These are phyloP conservation scores for Lophura nycthemera DNA, from an alignment of 2,113 vertebrate genomes.

Conservation along the genomic window DNA sequence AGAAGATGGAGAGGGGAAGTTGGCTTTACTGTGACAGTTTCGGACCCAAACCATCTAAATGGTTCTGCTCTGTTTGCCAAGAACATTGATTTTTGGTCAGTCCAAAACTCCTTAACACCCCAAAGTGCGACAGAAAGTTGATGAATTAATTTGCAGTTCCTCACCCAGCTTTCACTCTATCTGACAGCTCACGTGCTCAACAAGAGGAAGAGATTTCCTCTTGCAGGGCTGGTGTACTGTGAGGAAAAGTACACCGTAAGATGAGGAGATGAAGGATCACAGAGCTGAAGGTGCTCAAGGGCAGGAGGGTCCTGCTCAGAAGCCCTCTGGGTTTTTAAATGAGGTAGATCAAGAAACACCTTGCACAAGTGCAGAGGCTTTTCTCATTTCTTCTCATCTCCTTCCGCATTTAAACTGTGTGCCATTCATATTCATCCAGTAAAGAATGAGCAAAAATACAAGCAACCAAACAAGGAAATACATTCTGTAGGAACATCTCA, in stretches of 20 bases:
- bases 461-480: not conserved
- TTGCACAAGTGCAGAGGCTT: not conserved
- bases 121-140: not conserved
- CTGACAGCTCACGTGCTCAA: not conserved
- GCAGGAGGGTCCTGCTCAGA: not conserved
- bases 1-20: accelerated
- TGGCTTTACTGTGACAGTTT: not conserved
- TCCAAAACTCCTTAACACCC: not conserved
- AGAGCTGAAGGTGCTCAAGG: not conserved
- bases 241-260: not conserved
- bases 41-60: not conserved
- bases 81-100: not conserved
- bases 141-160: not conserved
- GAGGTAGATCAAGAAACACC: not conserved
- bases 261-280: accelerated
- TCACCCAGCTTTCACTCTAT: not conserved
- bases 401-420: not conserved
- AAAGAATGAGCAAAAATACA: not conserved
- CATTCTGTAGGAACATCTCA: not conserved
- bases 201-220: not conserved
- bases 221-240: not conserved
- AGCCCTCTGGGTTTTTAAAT: not conserved
- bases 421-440: not conserved
- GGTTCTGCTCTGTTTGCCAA: not conserved
- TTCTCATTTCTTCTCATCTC: not conserved